phyloP scores from a whole-genome alignment of 2,113 vertebrate species.

The Alaudala cheleensis region DNA sequence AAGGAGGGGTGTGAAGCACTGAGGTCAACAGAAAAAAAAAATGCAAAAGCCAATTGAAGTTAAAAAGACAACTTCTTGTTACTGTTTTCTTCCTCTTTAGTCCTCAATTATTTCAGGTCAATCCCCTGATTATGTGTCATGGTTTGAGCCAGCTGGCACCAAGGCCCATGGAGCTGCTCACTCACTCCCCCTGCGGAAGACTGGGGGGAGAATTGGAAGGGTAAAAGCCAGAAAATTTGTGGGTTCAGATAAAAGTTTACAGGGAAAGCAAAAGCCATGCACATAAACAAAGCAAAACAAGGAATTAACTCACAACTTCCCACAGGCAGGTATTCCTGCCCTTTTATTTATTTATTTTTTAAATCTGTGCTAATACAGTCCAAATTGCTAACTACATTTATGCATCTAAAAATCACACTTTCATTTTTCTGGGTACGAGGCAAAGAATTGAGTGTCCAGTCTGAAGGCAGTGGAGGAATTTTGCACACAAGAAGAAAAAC shows the following conservation, averaged over 20 bases:
- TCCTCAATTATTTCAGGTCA: not conserved
- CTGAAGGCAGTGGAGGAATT: not conserved
- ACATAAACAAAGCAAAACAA: not conserved
- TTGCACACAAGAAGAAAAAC: not conserved
- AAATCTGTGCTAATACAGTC: not conserved
- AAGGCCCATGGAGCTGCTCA: not conserved
- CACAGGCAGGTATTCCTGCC: not conserved
- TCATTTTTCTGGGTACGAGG: not conserved
- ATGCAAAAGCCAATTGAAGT: not conserved
- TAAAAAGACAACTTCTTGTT: not conserved
- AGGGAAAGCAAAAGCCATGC: not conserved
- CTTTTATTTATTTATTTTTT: no score
- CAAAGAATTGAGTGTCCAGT: not conserved
- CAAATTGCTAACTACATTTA: not conserved
- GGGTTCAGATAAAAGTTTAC: not conserved
- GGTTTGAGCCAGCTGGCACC: not conserved
- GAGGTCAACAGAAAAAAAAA: not conserved
- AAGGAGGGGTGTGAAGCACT: slow-evolving; percentile 7
- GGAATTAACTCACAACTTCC: not conserved
- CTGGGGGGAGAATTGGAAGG: not conserved
- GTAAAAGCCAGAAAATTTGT: not conserved
- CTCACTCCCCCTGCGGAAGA: not conserved
- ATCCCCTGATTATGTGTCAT: not conserved
- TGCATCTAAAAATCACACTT: not conserved
- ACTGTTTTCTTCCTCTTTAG: not conserved